phyloP scores from a whole-genome alignment of 2,113 vertebrate species.

The Amia ocellicauda region DNA sequence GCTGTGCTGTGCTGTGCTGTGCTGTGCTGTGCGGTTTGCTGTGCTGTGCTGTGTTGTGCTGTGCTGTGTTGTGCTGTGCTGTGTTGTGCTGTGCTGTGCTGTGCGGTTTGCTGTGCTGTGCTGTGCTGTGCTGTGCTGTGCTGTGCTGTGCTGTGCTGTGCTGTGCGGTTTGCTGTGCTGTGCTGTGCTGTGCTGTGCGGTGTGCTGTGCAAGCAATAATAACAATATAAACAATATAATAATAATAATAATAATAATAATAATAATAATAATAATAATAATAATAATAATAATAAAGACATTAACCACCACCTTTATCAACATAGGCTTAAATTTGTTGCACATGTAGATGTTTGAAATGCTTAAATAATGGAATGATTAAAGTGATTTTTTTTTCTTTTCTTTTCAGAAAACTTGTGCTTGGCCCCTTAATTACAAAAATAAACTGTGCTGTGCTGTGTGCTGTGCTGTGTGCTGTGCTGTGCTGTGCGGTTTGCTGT shows the following conservation, averaged over 20 bases:
- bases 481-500: too few species aligned
- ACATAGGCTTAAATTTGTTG: slow-evolving; percentile 31
- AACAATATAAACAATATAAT: slow-evolving; percentile 42
- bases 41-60: neutral
- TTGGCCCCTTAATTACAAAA: slow-evolving; percentile 36
- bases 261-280: too few species aligned
- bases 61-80: neutral
- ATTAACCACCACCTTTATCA: slow-evolving; percentile 38
- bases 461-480: too few species aligned
- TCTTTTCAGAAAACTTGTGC: slow-evolving; percentile 46
- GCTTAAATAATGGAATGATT: slow-evolving; percentile 42
- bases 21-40: too few species aligned
- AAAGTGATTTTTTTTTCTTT: slow-evolving; percentile 23
- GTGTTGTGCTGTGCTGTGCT: too few species aligned
- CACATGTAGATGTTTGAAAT: slow-evolving; percentile 47
- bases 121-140: neutral
- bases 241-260: too few species aligned
- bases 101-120: too few species aligned
- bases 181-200: neutral
- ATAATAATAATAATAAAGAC: slow-evolving; percentile 24
- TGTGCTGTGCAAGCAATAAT: slow-evolving; percentile 21
- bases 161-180: too few species aligned
- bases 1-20: neutral
- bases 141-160: neutral
- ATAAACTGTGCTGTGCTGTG: too few species aligned